Evolutionary conservation across 2,113 vertebrate species (phyloP), one percentile per base, ranked within the genome.

Genomic region (Sorex araneus): DNA sequence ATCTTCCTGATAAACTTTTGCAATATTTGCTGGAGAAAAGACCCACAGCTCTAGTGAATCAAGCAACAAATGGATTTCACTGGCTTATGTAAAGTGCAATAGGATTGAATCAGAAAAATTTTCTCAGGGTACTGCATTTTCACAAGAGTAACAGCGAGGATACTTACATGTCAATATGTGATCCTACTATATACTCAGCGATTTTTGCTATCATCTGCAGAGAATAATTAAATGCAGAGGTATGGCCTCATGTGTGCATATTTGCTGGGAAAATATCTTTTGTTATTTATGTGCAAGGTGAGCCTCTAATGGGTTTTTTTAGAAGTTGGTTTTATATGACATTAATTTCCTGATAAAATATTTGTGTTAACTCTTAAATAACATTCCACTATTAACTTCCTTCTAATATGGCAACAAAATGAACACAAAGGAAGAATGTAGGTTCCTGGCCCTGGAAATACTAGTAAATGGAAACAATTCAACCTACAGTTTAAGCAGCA

Each of bases 391-490:
- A 79, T 81, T n/a, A 81, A 4, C 60, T 78, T 76, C 36, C 43
- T 76, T 80, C 66, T 43, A 63, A 23, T 27, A 60, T 50, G 6
- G 47, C 45, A 80, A 23, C 74, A 30, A 77, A 86, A 71, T 36
- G 66, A 89, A 87, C 34, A 80, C 6, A 12, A 84, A 93, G 21
- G 13, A 63, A 32, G 40, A 91, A n/a, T 66, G 78, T 13, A 84
- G 67, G 92, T 85, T 2, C 3, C 50, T 45, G 3, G 40, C 15
- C 8, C 40, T 34, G 21, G 69, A 80, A 92, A 69, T 36, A 40
- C 19, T 70, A 78, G 21, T 82, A 64, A 77, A 85, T 69, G 8
- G 15, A 78, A 45, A 15, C 45, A 79, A 28, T 30, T 16, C 30
- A 47, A 86, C 54, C 50, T 89, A 32, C 16, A n/a, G 84, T 69